Evolutionary conservation across 1,140 invertebrate genomes (phyloP), one percentile per base, ranked within the genome.

Genomic region (Zaprionus ornatus): DNA sequence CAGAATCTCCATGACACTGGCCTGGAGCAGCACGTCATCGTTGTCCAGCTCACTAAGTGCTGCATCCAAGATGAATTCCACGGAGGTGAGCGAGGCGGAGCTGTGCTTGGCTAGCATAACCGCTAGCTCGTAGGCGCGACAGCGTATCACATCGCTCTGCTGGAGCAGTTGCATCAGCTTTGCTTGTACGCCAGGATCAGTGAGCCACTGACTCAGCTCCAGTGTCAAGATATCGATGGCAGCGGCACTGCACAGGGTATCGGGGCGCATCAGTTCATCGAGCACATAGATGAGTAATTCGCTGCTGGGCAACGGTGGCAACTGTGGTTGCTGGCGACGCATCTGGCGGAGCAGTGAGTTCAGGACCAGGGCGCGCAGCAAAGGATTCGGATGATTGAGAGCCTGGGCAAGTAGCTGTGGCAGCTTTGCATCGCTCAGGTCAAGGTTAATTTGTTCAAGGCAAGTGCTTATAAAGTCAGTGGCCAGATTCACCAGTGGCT

Each of bases 1-100:
- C 12, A 98, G 79, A n/a, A 96, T 90, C 92, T 97, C 96, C 50
- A 98, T 87, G 45, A 96, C 95, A 90, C 97, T 97, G 54, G 97
- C 92, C 86, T 97, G 95, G 15, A 97, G 92, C 35, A 98, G 91
- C 50, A 97, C 93, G 93, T 98, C 97, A 74, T 95, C 94, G 56
- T 93, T 95, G 40, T 96, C 93, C 7, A 97, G 80, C 83, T 97
- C 95, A 29, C 93, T 91, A 23, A 97, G 84, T 50, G 97, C 94
- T 40, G 94, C 94, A 15, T 95, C 93, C 32, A 97, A 90, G 37
- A 97, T 95, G 15, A 95, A 96, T 52, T 94, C 92, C 17, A 95
- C 94, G 17, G 94, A 85, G 50, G 95, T 92, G 7, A 97, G 93
- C 12, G 94, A 93, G 10, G 93, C 91, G 50, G 94, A 91, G 6